Conservation (phyloP, 2,888 invertebrate species). For the Leptogaster cylindrica region DNA sequence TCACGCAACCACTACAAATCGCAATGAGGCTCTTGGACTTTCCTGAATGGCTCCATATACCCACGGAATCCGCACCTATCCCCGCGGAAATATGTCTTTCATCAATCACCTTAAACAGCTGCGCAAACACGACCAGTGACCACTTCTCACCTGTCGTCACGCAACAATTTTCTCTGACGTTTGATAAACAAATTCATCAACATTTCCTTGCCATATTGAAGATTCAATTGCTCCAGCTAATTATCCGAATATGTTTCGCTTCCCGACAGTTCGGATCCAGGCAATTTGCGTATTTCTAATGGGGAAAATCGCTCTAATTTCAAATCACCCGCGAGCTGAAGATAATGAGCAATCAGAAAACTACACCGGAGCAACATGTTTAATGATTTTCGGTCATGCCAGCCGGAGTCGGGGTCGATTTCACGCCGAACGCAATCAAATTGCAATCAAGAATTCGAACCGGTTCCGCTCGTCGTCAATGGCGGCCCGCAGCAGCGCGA, state of each 20-base stretch:
- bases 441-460: constrained; percentile 32
- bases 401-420: neutral
- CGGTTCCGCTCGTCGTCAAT: constrained; percentile 11
- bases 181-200: neutral
- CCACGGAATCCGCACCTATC: no score
- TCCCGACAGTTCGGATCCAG: neutral
- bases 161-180: neutral
- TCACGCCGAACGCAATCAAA: constrained; percentile 22
- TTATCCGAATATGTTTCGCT: no score
- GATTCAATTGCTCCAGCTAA: no score
- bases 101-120: no score
- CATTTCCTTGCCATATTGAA: no score
- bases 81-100: neutral
- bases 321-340: neutral
- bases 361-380: neutral
- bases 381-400: constrained; percentile 18
- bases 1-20: no score
- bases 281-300: neutral
- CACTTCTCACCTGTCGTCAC: neutral
- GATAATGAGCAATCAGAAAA: constrained; percentile 16
- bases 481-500: constrained; percentile 15
- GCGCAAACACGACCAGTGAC: neutral
- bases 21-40: no score
- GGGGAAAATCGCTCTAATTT: neutral
- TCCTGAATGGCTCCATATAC: no score